Percentiles rank a stretch among this genome's conserved stretches.
phyloP scores from a whole-genome alignment of 1,140 invertebrate genomes.

The Lordiphosa stackelbergi region DNA sequence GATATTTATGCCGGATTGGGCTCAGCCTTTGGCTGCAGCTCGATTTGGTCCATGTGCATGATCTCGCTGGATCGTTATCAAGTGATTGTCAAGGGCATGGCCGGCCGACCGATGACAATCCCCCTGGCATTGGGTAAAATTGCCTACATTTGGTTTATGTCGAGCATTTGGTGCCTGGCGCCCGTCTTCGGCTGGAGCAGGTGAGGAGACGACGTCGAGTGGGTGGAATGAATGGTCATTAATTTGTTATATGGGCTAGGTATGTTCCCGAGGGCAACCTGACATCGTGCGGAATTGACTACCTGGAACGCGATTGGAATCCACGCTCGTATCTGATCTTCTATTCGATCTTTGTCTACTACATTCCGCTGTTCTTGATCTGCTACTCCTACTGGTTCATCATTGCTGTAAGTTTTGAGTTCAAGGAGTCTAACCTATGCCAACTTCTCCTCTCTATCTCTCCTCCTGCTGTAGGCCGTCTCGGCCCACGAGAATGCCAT shows the following conservation, averaged over 20 bases:
- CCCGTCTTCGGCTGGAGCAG: constrained; percentile 85
- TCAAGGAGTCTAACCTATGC: too few relatives aligned
- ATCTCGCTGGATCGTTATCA: constrained; percentile 92
- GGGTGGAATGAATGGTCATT: too few relatives aligned
- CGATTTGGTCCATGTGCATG: constrained; percentile 91
- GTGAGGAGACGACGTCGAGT: constrained; percentile 56
- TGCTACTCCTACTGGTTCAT: constrained; percentile 89
- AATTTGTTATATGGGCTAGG: constrained; percentile 67
- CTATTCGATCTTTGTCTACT: constrained; percentile 86
- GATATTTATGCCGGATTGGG: constrained; percentile 89
- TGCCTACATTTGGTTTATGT: constrained; percentile 83
- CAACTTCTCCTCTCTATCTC: neutral
- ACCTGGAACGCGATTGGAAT: constrained; percentile 83
- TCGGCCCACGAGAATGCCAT: constrained; percentile 88
- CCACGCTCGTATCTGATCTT: constrained; percentile 84
- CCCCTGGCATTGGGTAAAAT: constrained; percentile 83
- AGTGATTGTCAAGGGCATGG: constrained; percentile 88
- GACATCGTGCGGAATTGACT: constrained; percentile 91
- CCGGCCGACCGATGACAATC: constrained; percentile 83
- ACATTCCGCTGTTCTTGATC: constrained; percentile 84
- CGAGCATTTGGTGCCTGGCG: constrained; percentile 83
- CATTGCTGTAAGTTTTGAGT: constrained; percentile 79
- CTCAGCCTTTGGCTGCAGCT: constrained; percentile 88
- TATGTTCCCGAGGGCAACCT: constrained; percentile 93
- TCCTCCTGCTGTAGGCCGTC: constrained; percentile 80